Evolutionary conservation across 2,888 invertebrate genomes (phyloP).

Genomic region (Scrobipalpa costella): DNA sequence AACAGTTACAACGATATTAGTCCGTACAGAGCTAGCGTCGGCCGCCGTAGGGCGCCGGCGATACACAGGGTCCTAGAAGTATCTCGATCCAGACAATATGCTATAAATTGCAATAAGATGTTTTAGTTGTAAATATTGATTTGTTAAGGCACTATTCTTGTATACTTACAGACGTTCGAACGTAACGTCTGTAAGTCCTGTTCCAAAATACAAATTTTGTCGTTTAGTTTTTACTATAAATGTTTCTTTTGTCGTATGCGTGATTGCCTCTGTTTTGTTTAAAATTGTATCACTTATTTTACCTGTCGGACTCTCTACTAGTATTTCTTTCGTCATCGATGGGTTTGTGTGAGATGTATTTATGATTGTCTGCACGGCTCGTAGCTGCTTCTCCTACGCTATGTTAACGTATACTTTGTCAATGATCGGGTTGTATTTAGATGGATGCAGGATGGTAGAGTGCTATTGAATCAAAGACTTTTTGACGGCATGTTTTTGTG

Average conservation of each 20-base stretch:
- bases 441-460: slow-evolving; percentile 39
- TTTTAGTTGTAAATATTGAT: slow-evolving; percentile 16
- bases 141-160: slow-evolving; percentile 2
- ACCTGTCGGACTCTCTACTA: slow-evolving; percentile 23
- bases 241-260: slow-evolving; percentile 13
- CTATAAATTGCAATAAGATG: slow-evolving; percentile 21
- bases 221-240: background rate
- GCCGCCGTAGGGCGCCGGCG: slow-evolving; percentile 40
- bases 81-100: slow-evolving; percentile 53
- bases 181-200: background rate
- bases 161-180: background rate
- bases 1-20: slow-evolving; percentile 61
- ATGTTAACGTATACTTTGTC: slow-evolving; percentile 45
- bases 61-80: slow-evolving; percentile 74
- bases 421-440: slow-evolving; percentile 51
- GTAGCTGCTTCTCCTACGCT: slow-evolving; percentile 39
- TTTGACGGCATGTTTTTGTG: slow-evolving; percentile 65
- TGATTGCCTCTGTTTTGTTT: slow-evolving; percentile 3
- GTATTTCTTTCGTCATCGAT: slow-evolving; percentile 30
- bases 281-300: background rate
- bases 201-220: background rate
- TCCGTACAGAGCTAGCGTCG: slow-evolving; percentile 58
- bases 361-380: slow-evolving; percentile 42
- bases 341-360: slow-evolving; percentile 46
- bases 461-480: slow-evolving; percentile 51